These are phyloP conservation scores for Copsychus sechellarum DNA, from an alignment of 2,113 vertebrate genomes.

Conservation along the genomic window DNA sequence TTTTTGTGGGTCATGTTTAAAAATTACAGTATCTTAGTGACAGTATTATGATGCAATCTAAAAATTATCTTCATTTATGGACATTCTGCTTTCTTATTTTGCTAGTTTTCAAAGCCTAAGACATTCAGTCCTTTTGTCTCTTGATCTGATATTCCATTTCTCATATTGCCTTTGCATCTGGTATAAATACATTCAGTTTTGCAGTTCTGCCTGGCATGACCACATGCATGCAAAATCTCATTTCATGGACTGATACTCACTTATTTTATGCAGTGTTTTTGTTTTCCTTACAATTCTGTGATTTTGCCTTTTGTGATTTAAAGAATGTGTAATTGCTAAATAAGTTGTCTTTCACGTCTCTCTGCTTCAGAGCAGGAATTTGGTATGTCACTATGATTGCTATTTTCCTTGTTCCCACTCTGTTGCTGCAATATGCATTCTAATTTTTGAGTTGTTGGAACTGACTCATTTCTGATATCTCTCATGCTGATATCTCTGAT, in stretches of 20 bases:
- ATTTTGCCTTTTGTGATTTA: neutral
- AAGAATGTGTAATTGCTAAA: constrained; percentile 16
- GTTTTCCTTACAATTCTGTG: neutral
- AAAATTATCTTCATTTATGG: neutral
- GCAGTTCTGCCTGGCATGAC: neutral
- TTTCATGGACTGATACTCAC: neutral
- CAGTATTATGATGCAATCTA: neutral
- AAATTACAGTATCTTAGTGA: neutral
- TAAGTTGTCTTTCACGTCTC: neutral
- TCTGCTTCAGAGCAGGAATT: neutral
- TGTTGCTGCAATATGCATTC: neutral
- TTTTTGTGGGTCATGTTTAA: neutral
- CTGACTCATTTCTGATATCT: neutral
- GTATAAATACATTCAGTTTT: neutral
- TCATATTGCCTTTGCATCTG: neutral
- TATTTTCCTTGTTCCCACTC: neutral
- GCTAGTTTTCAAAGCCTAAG: neutral
- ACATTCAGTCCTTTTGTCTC: neutral
- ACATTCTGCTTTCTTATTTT: neutral
- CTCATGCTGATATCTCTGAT: neutral
- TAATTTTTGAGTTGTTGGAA: neutral
- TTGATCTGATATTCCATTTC: neutral
- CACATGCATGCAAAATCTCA: neutral
- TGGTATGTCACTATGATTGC: neutral
- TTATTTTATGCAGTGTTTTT: neutral